Conservation (phyloP, 2,888 invertebrate genomes). For the Chloroclystis v-ata region DNA sequence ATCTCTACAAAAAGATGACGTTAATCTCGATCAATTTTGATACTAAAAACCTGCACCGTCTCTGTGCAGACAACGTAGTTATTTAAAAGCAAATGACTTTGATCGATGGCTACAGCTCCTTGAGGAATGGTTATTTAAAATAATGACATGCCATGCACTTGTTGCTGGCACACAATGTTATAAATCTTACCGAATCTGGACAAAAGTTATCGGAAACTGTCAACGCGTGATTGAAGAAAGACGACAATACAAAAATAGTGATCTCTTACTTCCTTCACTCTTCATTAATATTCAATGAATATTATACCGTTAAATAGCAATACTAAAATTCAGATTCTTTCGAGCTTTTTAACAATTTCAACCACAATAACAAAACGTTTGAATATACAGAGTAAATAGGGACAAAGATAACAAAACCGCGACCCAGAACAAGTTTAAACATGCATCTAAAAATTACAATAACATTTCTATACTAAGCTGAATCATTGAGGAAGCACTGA, state of each 20-base stretch:
- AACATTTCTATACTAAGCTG: slow-evolving; percentile 29
- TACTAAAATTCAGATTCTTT: no score
- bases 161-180: slow-evolving; percentile 23
- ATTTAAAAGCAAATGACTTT: slow-evolving; percentile 36
- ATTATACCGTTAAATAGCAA: background rate
- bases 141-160: slow-evolving; percentile 36
- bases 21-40: slow-evolving; percentile 25
- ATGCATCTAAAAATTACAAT: slow-evolving; percentile 29
- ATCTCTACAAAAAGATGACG: slow-evolving; percentile 15
- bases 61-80: slow-evolving; percentile 21
- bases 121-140: slow-evolving; percentile 35
- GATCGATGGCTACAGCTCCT: slow-evolving; percentile 36
- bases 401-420: slow-evolving; percentile 3
- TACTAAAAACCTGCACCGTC: slow-evolving; percentile 22
- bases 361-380: background rate
- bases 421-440: slow-evolving; percentile 29
- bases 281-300: slow-evolving; percentile 1
- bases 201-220: slow-evolving; percentile 31
- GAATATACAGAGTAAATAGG: slow-evolving; percentile 1
- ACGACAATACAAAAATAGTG: slow-evolving; percentile 19
- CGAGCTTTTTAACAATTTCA: no score
- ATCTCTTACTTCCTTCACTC: slow-evolving; percentile 16
- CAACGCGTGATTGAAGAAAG: slow-evolving; percentile 28
- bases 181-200: slow-evolving; percentile 30
- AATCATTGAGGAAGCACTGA: slow-evolving; percentile 50